Base-by-base conservation (phyloP, 2,797 vertebrate species). In the Sandelia bainsii region DNA sequence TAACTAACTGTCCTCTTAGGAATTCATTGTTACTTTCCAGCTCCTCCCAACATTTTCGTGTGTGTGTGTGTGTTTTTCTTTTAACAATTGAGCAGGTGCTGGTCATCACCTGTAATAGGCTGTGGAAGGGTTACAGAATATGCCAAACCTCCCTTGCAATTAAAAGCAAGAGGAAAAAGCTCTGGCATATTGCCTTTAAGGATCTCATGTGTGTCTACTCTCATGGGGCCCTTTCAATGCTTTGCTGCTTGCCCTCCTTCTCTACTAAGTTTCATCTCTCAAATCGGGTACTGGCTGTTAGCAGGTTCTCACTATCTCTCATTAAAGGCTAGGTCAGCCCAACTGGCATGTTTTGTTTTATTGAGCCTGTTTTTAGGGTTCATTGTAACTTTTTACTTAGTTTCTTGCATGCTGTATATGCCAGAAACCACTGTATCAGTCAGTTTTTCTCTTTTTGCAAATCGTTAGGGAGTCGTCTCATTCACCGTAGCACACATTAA, bases 81-180 rank as follows among this genome's bases (percentile, higher is more conserved):
- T 81, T 75, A 72, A 67, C 23, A 72, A 72, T 59, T 39, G 48
- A 74, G 82, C 91, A 93, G 89, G 88, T 91, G 88, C 81, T 92
- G 85, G 91, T 87, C 90, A 84, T 93, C 89, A 88, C 89, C 91
- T 91, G 85, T 92, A 93, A 92, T 91, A 85, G 85, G 84, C 90
- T 88, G 74, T 62, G 77, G 87, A 89, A 85, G 85, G 91, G 91
- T 93, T 87, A 87, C 71, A 78, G 76, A 89, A 90, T 82, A 86
- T 91, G 91, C 87, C 90, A 90, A 91, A 90, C 81, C 87, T 85
- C 79, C 86, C 83, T 82, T 27, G 89, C 92, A 93, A 93, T 93
- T 93, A 93, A 93, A 93, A 91, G 83, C 84, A 68, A 46, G 61
- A 82, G 69, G 80, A 85, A 80, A 71, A 71, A 69, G 70, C 79